phyloP scores from a whole-genome alignment of 2,797 vertebrate genomes.

The Malurus splendens region DNA sequence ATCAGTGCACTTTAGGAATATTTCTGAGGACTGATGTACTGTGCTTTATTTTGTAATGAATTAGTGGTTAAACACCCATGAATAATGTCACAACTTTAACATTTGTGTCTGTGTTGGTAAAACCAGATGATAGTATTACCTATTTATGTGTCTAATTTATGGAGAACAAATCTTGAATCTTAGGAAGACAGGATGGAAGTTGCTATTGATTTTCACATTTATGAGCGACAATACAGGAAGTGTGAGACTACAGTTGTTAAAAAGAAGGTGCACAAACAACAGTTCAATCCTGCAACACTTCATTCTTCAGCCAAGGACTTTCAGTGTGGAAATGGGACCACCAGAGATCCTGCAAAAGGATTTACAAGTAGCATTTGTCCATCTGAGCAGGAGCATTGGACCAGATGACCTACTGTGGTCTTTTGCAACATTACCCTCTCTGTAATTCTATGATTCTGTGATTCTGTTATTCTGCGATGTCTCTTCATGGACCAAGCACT shows the following conservation, averaged over 20 bases:
- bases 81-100: background rate
- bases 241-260: background rate
- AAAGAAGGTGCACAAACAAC: background rate
- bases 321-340: background rate
- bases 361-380: background rate
- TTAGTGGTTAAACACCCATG: background rate
- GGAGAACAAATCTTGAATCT: background rate
- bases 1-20: background rate
- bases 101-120: background rate
- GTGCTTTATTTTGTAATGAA: background rate
- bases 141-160: background rate
- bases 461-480: background rate
- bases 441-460: background rate
- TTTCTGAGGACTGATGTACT: background rate
- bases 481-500: background rate
- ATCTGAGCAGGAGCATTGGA: background rate
- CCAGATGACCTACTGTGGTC: no score
- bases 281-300: background rate
- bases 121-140: background rate
- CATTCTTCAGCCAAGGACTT: background rate
- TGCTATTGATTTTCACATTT: background rate
- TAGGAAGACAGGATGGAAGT: background rate
- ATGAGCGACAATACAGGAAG: background rate
- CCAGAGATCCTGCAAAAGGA: background rate
- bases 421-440: background rate